Conservation (phyloP, 2,888 invertebrate species). For the Mesorhabditis belari region DNA sequence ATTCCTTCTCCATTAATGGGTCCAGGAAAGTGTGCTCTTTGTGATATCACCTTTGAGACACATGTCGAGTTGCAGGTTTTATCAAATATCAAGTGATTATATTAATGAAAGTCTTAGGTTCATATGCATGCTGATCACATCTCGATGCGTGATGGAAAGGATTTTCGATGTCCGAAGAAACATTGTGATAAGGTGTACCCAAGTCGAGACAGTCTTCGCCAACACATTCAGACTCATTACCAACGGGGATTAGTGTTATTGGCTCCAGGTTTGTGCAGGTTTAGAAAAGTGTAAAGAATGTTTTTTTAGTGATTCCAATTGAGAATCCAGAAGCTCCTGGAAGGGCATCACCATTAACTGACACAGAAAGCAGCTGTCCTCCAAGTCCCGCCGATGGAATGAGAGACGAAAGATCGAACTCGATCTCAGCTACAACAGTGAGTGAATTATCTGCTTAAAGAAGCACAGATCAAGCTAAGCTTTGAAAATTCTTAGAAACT, state of each 20-base stretch:
- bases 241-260: slow-evolving; percentile 3
- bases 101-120: slow-evolving; percentile 13
- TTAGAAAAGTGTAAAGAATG: too few relatives aligned
- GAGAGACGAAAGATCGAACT: not conserved
- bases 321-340: too few relatives aligned
- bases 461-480: too few relatives aligned
- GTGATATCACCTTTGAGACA: not conserved
- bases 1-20: not conserved
- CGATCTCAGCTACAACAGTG: not conserved
- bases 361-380: not conserved
- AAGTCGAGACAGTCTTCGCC: slow-evolving; percentile 30
- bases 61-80: not conserved
- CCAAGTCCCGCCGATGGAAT: not conserved
- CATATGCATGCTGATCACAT: slow-evolving; percentile 50
- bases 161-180: slow-evolving; percentile 41
- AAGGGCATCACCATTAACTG: not conserved
- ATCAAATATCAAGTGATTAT: not conserved
- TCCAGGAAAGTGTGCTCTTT: not conserved
- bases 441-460: too few relatives aligned
- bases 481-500: not conserved
- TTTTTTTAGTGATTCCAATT: too few relatives aligned
- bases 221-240: slow-evolving; percentile 42
- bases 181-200: slow-evolving; percentile 39
- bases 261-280: too few relatives aligned
- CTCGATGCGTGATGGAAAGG: slow-evolving; percentile 43